Evolutionary conservation across 2,888 invertebrate species (phyloP), one percentile per base, ranked within the genome.

Genomic region (Epicampocera succincta): DNA sequence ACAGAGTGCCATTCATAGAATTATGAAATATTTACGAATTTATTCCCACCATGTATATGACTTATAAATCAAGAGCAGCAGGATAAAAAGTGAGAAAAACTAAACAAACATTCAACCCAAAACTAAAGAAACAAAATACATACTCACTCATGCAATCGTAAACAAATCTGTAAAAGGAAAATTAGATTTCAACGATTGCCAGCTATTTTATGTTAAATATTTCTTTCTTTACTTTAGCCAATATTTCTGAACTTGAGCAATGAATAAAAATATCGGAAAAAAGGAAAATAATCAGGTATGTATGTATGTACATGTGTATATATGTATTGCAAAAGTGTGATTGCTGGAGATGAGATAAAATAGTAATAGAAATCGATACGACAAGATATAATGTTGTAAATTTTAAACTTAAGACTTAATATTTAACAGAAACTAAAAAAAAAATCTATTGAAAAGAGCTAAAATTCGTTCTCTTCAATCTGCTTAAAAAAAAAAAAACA

Each of bases 141-240:
- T 75, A 78, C 66, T 78, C 71, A 82, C 71, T 82, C 78, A 66
- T 74, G 82, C 82, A 78, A 82, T 78, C 82, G 78, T 78, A 82
- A 78, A 82, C 71, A 82, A 82, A 82, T 82, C 82, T 82, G 66
- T 82, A 74, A 69, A 71, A 82, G 75, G 78, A 82, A 82, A 82
- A 82, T 82, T 82, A 82, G 82, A 82, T 82, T 72, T 82, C 82
- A 82, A 82, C 82, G 82, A 82, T 82, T 82, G 82, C 82, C 82
- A 82, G 78, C 66, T 61, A 74, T 65, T 71, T 82, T 56, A 74
- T 63, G 33, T 19, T 71, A 44, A 65, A 69, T 58, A 65, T 65
- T 75, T 65, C 56, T 50, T 76, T 42, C 12, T 40, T 46, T 65
- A 44, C 25, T 46, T 66, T 15, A 19, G 3, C 58, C 40, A 54